Percentiles rank a stretch among this genome's conserved stretches.
These are phyloP conservation scores for Typhlomys cinereus DNA, from an alignment of 2,113 vertebrate species.

Conservation along the genomic window DNA sequence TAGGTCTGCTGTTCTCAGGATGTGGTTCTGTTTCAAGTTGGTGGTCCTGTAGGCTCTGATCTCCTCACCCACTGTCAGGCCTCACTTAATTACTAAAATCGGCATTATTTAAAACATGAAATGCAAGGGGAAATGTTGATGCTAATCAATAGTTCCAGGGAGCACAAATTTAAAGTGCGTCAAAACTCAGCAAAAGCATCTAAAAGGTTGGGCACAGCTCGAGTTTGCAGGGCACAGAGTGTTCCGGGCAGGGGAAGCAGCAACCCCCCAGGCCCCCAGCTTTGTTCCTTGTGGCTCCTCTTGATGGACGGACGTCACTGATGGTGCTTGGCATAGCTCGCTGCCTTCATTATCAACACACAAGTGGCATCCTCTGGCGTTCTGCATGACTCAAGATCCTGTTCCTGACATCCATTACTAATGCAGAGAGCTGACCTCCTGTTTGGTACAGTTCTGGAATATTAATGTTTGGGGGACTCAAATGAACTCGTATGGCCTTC, in stretches of 20 bases:
- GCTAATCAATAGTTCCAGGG: constrained; percentile 44
- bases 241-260: neutral
- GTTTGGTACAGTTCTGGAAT: neutral
- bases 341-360: neutral
- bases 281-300: fast-evolving
- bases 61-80: constrained; percentile 34
- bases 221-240: fast-evolving
- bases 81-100: constrained; percentile 59
- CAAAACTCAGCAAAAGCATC: neutral
- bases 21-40: neutral
- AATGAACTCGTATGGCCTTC: neutral
- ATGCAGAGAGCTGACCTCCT: neutral
- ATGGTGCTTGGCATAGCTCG: fast-evolving
- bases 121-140: neutral
- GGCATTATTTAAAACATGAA: constrained; percentile 60
- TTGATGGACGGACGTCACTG: fast-evolving
- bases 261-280: fast-evolving
- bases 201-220: fast-evolving
- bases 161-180: neutral
- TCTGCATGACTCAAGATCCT: neutral
- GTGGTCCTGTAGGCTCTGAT: neutral
- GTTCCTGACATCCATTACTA: neutral
- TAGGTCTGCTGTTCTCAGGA: fast-evolving
- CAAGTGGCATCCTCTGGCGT: neutral
- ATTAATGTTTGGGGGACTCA: neutral